Evolutionary conservation across 2,888 invertebrate species (phyloP).

Genomic region (Melikaiella ostensackeni): DNA sequence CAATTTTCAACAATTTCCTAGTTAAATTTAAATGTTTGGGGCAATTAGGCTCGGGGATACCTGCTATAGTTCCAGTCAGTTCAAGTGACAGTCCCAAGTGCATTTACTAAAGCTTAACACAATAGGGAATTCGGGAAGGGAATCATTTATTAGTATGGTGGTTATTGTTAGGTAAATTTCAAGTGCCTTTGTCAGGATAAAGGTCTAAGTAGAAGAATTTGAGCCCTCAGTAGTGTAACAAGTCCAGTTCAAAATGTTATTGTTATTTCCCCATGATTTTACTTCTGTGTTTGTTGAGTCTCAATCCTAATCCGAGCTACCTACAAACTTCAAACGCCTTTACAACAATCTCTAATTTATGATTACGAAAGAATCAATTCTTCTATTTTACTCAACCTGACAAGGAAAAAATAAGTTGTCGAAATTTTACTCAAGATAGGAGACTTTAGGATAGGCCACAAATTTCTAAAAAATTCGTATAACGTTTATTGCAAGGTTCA

Average conservation of each 20-base stretch:
- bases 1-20: too few relatives aligned
- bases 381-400: too few relatives aligned
- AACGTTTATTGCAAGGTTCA: too few relatives aligned
- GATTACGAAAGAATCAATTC: not conserved
- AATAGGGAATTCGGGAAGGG: not conserved
- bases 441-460: too few relatives aligned
- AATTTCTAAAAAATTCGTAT: too few relatives aligned
- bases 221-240: not conserved
- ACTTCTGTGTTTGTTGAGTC: not conserved
- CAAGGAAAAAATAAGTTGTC: too few relatives aligned
- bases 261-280: not conserved
- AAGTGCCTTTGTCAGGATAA: not conserved
- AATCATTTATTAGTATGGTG: not conserved
- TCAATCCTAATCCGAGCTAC: not conserved
- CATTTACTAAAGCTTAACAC: not conserved
- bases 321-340: not conserved
- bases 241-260: not conserved
- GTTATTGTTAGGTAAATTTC: not conserved
- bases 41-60: not conserved
- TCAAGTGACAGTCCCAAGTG: not conserved
- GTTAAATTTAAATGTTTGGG: not conserved
- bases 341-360: not conserved
- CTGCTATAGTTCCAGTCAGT: not conserved
- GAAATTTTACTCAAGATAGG: too few relatives aligned
- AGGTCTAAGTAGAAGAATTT: not conserved